Evolutionary conservation across 1,140 invertebrate species (phyloP).

Genomic region (Drosophila bifasciata): DNA sequence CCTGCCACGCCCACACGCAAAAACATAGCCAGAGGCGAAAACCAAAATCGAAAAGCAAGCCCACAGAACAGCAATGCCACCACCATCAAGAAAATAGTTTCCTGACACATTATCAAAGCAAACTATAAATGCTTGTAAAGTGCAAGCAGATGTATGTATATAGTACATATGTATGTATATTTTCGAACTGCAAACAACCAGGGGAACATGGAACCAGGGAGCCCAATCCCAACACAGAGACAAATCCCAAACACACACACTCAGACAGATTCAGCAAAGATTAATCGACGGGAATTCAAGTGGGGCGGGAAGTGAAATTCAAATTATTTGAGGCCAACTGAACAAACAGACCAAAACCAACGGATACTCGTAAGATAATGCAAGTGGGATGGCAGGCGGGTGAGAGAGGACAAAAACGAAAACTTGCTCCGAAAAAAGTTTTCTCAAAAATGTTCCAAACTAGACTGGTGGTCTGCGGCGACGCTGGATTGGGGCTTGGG

Average conservation of each 20-base stretch:
- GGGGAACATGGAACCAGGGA: background rate
- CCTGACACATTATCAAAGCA: slow-evolving; percentile 50
- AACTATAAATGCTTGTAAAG: slow-evolving; percentile 60
- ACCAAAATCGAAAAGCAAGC: slow-evolving; percentile 26
- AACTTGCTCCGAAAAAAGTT: slow-evolving; percentile 55
- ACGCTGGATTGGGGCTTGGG: background rate
- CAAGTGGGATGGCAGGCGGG: slow-evolving; percentile 10
- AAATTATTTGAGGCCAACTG: slow-evolving; percentile 73
- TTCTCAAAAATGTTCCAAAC: slow-evolving; percentile 47
- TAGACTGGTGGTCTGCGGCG: background rate
- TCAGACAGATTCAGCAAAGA: slow-evolving; percentile 42
- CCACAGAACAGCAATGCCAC: no score
- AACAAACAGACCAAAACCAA: slow-evolving; percentile 61
- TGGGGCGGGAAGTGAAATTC: slow-evolving; percentile 34
- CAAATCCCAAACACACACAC: slow-evolving; percentile 23
- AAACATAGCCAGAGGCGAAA: slow-evolving; percentile 24
- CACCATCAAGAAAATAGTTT: slow-evolving; percentile 3
- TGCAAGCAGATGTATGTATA: slow-evolving; percentile 28
- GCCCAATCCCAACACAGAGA: slow-evolving; percentile 13
- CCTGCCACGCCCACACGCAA: no score
- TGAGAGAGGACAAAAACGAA: slow-evolving; percentile 10
- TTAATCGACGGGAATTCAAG: slow-evolving; percentile 59
- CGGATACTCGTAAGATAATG: slow-evolving; percentile 38
- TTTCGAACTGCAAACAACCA: slow-evolving; percentile 62
- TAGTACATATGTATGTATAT: slow-evolving; percentile 47